A percentile compares a stretch with the other conserved stretches of the same genome.
Evolutionary conservation across 2,113 vertebrate species (phyloP).

Genomic region (Forbesichthys agassizii): DNA sequence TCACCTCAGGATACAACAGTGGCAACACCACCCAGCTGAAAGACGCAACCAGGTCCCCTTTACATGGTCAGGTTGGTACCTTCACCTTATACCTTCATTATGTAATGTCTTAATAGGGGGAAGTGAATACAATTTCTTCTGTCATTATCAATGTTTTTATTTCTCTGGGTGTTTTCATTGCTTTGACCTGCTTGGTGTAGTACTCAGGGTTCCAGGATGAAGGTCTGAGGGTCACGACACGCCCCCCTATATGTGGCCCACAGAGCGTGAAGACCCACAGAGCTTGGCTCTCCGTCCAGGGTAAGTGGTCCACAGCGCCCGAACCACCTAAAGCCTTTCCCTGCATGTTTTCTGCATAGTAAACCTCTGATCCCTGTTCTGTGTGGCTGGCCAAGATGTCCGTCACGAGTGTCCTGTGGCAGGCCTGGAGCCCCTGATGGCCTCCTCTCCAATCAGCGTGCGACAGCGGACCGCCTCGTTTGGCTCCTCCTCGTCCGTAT

Average conservation of each 20-base stretch:
- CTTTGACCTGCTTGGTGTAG: constrained; percentile 33
- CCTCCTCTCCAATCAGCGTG: constrained; percentile 49
- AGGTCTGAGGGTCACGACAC: constrained; percentile 66
- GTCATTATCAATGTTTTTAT: neutral
- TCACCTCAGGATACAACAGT: constrained; percentile 95
- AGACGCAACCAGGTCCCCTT: constrained; percentile 55
- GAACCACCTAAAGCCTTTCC: neutral
- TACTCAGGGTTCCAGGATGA: constrained; percentile 54
- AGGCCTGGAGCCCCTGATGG: constrained; percentile 57
- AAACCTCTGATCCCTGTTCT: neutral
- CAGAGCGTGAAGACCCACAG: constrained; percentile 62
- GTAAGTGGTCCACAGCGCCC: constrained; percentile 48
- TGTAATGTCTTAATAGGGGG: no score
- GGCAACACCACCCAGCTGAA: constrained; percentile 77
- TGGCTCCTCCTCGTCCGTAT: constrained; percentile 73
- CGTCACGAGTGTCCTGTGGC: constrained; percentile 41
- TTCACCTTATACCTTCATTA: no score
- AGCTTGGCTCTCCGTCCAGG: constrained; percentile 71
- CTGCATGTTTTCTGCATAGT: neutral
- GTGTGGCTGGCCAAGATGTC: constrained; percentile 58
- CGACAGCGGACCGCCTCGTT: constrained; percentile 67
- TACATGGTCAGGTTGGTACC: constrained; percentile 65
- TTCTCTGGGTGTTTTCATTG: neutral
- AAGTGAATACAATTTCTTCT: no score
- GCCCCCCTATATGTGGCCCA: constrained; percentile 73